Conservation (phyloP, 2,797 vertebrate species). For the Serranus cabrilla region DNA sequence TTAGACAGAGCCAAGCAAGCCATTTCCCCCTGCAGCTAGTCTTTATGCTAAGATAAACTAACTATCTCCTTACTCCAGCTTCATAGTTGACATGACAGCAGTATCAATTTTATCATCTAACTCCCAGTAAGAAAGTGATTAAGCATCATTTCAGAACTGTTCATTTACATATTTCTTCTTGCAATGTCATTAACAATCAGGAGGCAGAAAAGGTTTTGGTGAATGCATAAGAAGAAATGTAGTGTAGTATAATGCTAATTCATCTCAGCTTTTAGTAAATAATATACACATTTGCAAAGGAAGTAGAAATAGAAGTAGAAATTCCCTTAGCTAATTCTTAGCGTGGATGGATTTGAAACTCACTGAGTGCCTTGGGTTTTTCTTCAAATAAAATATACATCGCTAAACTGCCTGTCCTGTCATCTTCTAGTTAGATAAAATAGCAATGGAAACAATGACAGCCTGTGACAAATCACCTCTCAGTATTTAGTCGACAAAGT, state of each 20-base stretch:
- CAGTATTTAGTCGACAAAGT: conserved; percentile 52
- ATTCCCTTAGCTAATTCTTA: conserved; percentile 1
- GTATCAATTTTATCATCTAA: not conserved
- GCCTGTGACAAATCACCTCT: conserved; percentile 68
- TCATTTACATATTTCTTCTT: not conserved
- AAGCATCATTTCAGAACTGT: not conserved
- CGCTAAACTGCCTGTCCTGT: conserved; percentile 42
- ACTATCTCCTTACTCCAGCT: not conserved
- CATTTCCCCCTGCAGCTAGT: not conserved
- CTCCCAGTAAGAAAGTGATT: not conserved
- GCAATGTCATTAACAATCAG: not conserved
- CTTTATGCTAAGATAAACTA: not conserved
- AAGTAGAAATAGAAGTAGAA: not conserved
- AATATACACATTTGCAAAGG: not conserved
- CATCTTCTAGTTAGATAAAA: conserved; percentile 54
- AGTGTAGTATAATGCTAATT: not conserved
- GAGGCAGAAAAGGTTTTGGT: not conserved
- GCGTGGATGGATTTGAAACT: conserved; percentile 20
- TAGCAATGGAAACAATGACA: conserved; percentile 65
- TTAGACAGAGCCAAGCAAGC: not conserved
- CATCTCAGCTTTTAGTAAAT: conserved; percentile 5
- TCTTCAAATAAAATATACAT: conserved; percentile 10
- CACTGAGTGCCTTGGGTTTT: conserved; percentile 9
- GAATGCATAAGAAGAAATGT: not conserved
- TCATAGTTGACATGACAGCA: not conserved